A percentile compares a stretch with the other conserved stretches of the same genome.
These are phyloP conservation scores for Lydus trimaculatus DNA, from an alignment of 2,888 invertebrate species.

Conservation along the genomic window DNA sequence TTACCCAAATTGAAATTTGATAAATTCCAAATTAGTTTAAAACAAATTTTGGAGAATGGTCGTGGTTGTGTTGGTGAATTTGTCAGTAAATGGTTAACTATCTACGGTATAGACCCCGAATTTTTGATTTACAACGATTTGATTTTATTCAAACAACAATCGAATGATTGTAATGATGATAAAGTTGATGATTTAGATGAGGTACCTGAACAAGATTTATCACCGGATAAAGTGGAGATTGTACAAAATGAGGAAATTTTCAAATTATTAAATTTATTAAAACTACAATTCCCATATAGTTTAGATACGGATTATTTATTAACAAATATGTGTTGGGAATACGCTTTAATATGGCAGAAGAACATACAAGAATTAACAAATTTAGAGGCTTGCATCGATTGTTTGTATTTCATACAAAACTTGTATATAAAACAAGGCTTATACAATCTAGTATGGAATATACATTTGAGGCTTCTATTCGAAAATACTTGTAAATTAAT, in stretches of 20 bases:
- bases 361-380: slow-evolving; percentile 70
- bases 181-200: slow-evolving; percentile 42
- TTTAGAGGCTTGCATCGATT: slow-evolving; percentile 75
- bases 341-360: slow-evolving; percentile 86
- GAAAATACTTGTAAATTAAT: slow-evolving; percentile 78
- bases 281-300: slow-evolving; percentile 86
- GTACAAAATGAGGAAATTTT: slow-evolving; percentile 61
- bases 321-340: slow-evolving; percentile 92
- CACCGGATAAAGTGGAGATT: slow-evolving; percentile 31
- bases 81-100: slow-evolving; percentile 85
- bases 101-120: slow-evolving; percentile 74
- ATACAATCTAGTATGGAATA: slow-evolving; percentile 87
- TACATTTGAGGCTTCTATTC: slow-evolving; percentile 82
- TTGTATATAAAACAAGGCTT: slow-evolving; percentile 79
- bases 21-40: slow-evolving; percentile 70
- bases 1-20: slow-evolving; percentile 66
- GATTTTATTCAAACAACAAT: slow-evolving; percentile 25
- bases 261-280: slow-evolving; percentile 70
- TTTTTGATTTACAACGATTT: slow-evolving; percentile 66
- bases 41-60: slow-evolving; percentile 70
- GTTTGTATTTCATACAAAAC: slow-evolving; percentile 72
- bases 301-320: slow-evolving; percentile 79
- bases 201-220: slow-evolving; percentile 21
- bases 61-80: slow-evolving; percentile 88
- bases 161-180: slow-evolving; percentile 12